phyloP scores from a whole-genome alignment of 1,140 invertebrate species.

The Magallana angulata region DNA sequence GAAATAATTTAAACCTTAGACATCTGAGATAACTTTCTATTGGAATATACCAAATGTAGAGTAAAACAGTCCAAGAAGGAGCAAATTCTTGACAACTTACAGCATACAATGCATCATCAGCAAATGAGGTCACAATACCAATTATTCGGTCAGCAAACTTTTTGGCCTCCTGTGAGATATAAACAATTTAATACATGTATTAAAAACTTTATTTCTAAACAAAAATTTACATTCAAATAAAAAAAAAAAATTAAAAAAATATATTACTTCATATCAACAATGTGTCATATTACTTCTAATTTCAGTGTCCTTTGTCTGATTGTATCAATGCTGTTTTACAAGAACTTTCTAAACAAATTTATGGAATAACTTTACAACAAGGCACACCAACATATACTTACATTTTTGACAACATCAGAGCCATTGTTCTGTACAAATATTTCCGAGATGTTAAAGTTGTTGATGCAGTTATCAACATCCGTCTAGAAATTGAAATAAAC shows the following conservation, averaged over 20 bases:
- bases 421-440: conserved; percentile 40
- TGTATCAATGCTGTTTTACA: neutral
- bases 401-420: conserved; percentile 33
- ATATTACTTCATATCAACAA: neutral
- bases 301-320: neutral
- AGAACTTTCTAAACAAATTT: neutral
- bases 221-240: neutral
- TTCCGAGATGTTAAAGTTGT: conserved; percentile 39
- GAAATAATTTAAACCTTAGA: too few relatives aligned
- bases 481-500: conserved; percentile 15
- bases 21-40: too few relatives aligned
- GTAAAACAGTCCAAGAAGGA: too few relatives aligned
- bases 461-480: conserved; percentile 35
- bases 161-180: conserved; percentile 43
- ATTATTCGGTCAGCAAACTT: conserved; percentile 42
- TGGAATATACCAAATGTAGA: too few relatives aligned
- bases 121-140: conserved; percentile 12
- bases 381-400: neutral
- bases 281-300: neutral
- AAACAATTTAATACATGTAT: neutral
- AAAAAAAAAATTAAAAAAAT: neutral
- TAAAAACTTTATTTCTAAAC: neutral
- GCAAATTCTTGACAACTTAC: conserved; percentile 39
- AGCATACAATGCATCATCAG: conserved; percentile 39
- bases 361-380: too few relatives aligned